Percentiles rank a stretch among this genome's conserved stretches.
These are phyloP conservation scores for Amblyjoppa fuscipennis DNA, from an alignment of 2,888 invertebrate species.

Conservation along the genomic window DNA sequence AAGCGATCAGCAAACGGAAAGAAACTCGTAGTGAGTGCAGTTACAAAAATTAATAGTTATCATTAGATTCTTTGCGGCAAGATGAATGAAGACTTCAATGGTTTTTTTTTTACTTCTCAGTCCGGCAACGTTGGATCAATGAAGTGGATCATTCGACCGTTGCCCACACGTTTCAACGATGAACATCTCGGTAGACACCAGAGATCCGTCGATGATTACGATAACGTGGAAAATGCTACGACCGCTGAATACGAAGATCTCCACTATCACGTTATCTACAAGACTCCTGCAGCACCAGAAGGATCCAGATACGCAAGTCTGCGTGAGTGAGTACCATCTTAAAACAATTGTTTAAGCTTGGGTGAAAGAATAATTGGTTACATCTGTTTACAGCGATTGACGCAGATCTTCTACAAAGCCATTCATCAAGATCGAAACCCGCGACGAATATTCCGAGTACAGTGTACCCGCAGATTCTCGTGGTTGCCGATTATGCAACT, in stretches of 20 bases:
- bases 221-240: not conserved
- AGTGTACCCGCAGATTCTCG: too few relatives aligned
- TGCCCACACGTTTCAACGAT: slow-evolving; percentile 56
- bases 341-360: not conserved
- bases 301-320: not conserved
- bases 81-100: not conserved
- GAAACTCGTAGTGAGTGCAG: slow-evolving; percentile 42
- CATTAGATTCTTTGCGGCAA: not conserved
- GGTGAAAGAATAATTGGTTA: not conserved
- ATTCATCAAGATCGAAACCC: too few relatives aligned
- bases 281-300: not conserved
- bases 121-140: slow-evolving; percentile 41
- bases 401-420: too few relatives aligned
- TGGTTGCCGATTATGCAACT: not conserved
- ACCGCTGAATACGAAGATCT: slow-evolving; percentile 31
- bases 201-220: slow-evolving; percentile 22
- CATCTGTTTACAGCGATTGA: too few relatives aligned
- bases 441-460: too few relatives aligned
- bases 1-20: slow-evolving; percentile 25
- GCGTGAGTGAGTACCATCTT: not conserved
- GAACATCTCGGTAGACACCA: not conserved
- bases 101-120: slow-evolving; percentile 24
- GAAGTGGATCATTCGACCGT: slow-evolving; percentile 13
- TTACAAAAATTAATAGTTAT: not conserved
- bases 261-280: slow-evolving; percentile 19